Conservation (phyloP, 2,797 vertebrate species). For the Phataginus tetradactyla region DNA sequence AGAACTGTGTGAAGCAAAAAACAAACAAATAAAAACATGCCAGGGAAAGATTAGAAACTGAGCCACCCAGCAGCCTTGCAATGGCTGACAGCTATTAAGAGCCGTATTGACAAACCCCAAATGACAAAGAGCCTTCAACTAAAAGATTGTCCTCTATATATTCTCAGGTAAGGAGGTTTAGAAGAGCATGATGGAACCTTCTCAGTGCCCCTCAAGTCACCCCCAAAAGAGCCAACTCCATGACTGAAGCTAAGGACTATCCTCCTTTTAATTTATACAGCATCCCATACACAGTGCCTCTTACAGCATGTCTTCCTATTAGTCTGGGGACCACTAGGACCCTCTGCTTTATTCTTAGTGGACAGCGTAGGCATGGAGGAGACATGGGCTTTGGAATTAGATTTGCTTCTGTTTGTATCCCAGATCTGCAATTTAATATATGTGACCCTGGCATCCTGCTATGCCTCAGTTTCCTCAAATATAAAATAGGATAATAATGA, state of each 20-base stretch:
- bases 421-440: neutral
- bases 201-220: neutral
- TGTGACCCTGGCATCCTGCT: neutral
- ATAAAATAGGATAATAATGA: neutral
- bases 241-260: neutral
- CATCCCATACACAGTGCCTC: no score
- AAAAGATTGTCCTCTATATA: neutral
- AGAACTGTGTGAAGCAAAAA: neutral
- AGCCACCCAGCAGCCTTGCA: neutral
- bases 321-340: neutral
- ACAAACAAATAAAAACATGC: neutral
- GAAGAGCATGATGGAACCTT: neutral
- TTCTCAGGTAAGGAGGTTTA: neutral
- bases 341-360: neutral
- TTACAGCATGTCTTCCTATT: neutral
- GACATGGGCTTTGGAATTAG: neutral
- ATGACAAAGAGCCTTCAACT: neutral
- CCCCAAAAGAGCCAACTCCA: neutral
- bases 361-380: neutral
- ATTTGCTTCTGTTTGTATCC: neutral
- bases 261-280: neutral
- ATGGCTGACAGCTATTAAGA: neutral
- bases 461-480: neutral
- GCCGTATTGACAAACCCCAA: neutral
- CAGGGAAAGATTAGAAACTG: neutral